Base-by-base conservation (phyloP, 2,797 vertebrate genomes). In the Echeneis naucrates region DNA sequence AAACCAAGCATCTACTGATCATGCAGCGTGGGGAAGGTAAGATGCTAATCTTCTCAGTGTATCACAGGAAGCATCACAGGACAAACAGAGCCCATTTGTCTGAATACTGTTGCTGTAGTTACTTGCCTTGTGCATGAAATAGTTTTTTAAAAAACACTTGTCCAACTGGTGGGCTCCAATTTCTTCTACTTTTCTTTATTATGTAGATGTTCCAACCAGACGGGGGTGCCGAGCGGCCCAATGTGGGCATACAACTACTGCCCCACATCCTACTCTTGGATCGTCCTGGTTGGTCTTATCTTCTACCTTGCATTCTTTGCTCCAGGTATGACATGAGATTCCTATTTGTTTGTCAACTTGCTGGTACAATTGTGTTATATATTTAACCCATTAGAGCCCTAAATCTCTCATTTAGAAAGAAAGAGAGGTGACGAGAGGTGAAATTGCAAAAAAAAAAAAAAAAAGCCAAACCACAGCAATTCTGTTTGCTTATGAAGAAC, bases 221-320 rank as follows among this genome's bases (percentile, higher is more conserved):
- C 94, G 0, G 80, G 84, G 68, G 92, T 86, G 80, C 70, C 82
- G 1, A 87, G 88, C 64, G 88, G 88, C 13, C 75, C 92, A 12
- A 89, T 95, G 67, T 99, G 98, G 98, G 98, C 98, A 1, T 99
- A 97, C 83, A 99, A 99, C 88, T 99, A 96, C 94, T 99, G 98
- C 55, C 98, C 98, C 19, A 98, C 97, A 1, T 90, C 95, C 0
- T 98, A 98, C 88, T 97, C 96, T 67, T 99, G 98, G 98, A 90
- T 97, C 16, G 96, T 96, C 40, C 93, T 99, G 72, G 38, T 96
- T 72, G 97, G 97, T 66, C 97, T 99, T 79, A 92, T 99, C 82
- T 94, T 97, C 32, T 99, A 99, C 86, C 94, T 99, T 62, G 87
- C 97, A 38, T 96, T 92, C 93, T 99, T 99, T 72, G 98, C 98